Evolutionary conservation across 2,113 vertebrate species (phyloP).

Genomic region (Apodemus speciosus): DNA sequence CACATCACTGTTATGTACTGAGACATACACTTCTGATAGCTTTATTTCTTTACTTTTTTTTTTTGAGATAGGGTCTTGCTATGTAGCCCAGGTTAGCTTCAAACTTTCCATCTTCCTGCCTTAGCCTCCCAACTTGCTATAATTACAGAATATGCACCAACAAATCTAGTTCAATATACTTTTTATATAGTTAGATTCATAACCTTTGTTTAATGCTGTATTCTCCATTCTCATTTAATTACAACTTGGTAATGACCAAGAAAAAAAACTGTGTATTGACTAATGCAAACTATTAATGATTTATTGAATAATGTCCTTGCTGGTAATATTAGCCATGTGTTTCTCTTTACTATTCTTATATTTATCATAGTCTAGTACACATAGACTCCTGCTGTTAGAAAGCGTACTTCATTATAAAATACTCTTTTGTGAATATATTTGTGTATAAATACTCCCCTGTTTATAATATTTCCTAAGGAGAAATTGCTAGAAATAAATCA

Average conservation of each 20-base stretch:
- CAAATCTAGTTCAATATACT: neutral
- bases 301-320: neutral
- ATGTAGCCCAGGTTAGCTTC: neutral
- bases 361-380: neutral
- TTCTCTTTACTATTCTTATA: neutral
- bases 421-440: slow-evolving; percentile 7
- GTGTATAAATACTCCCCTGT: neutral
- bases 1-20: neutral
- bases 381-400: neutral
- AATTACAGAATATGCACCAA: neutral
- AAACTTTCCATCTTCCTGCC: neutral
- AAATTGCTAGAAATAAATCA: slow-evolving; percentile 45
- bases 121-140: neutral
- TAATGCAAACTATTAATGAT: neutral
- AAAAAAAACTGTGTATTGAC: neutral
- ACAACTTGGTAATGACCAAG: neutral
- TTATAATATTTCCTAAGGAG: neutral
- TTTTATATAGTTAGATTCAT: neutral
- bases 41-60: neutral
- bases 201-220: neutral
- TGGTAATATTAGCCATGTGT: neutral
- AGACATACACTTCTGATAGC: neutral
- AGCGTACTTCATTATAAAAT: slow-evolving; percentile 12
- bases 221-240: neutral
- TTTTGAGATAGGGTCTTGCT: neutral